Conservation (phyloP, 2,113 vertebrate species). For the Canis aureus region DNA sequence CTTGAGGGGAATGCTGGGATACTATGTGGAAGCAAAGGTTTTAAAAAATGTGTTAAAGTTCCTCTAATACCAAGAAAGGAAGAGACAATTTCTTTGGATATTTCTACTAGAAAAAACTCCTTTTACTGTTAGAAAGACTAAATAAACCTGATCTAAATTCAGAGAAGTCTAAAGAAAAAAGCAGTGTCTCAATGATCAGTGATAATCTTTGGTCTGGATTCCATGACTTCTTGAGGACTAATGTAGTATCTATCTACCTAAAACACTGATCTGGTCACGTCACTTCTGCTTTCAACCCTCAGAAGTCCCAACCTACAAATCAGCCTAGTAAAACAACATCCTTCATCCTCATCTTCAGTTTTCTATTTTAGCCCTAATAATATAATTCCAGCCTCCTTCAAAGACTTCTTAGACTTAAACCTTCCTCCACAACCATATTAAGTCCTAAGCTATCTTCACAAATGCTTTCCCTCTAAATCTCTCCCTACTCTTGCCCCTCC, state of each 20-base stretch:
- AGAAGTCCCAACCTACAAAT: background rate
- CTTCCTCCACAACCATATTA: background rate
- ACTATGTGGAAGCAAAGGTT: background rate
- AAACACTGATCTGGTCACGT: background rate
- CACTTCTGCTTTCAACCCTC: background rate
- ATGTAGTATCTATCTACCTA: background rate
- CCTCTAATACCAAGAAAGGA: background rate
- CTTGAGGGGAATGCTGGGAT: background rate
- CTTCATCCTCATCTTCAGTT: background rate
- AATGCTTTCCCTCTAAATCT: background rate
- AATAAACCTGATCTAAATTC: background rate
- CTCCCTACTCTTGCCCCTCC: background rate
- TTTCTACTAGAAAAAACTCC: background rate
- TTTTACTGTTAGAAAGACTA: slow-evolving; percentile 4
- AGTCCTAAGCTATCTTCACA: background rate
- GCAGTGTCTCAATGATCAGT: background rate
- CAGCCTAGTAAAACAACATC: background rate
- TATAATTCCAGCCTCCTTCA: background rate
- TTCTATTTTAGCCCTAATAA: background rate
- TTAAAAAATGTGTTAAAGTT: background rate
- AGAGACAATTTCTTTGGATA: background rate
- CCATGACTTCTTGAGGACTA: background rate
- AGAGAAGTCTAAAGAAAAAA: background rate
- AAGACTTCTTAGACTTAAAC: background rate
- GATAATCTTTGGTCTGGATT: background rate